Evolutionary conservation across 2,797 vertebrate species (phyloP).

Genomic region (Phalloptychus januarius): DNA sequence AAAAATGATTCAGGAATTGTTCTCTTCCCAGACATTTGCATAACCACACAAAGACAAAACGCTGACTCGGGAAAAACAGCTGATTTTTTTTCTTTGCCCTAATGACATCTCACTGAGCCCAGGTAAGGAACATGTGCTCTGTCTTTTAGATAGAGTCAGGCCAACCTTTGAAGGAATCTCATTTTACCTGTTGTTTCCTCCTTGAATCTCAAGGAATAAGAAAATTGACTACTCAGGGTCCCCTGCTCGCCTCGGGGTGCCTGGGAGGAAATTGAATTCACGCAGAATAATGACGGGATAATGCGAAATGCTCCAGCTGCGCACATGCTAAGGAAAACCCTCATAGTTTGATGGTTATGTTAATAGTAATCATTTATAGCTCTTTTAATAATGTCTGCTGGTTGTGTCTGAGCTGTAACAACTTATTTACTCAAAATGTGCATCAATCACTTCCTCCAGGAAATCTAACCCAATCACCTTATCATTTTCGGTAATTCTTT

Average conservation of each 20-base stretch:
- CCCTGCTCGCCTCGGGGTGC: neutral
- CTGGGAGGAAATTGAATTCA: neutral
- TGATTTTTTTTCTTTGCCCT: neutral
- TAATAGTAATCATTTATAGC: neutral
- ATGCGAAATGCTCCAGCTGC: neutral
- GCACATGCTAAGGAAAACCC: neutral
- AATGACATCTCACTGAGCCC: neutral
- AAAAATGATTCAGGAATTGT: neutral
- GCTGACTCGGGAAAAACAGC: neutral
- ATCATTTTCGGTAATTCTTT: too few relatives aligned
- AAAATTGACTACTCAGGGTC: neutral
- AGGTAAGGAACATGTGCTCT: neutral
- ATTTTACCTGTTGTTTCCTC: constrained; percentile 2
- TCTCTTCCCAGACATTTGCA: neutral
- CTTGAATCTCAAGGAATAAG: neutral
- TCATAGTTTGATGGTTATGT: neutral
- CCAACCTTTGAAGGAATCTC: neutral
- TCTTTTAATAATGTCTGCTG: neutral
- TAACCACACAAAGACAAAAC: neutral
- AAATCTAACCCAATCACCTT: too few relatives aligned
- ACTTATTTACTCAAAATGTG: neutral
- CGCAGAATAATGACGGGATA: neutral
- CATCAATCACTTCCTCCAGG: too few relatives aligned
- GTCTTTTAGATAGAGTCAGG: neutral
- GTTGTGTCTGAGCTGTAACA: constrained; percentile 1